Evolutionary conservation across 2,113 vertebrate species (phyloP).

Genomic region (Charadrius vociferus): DNA sequence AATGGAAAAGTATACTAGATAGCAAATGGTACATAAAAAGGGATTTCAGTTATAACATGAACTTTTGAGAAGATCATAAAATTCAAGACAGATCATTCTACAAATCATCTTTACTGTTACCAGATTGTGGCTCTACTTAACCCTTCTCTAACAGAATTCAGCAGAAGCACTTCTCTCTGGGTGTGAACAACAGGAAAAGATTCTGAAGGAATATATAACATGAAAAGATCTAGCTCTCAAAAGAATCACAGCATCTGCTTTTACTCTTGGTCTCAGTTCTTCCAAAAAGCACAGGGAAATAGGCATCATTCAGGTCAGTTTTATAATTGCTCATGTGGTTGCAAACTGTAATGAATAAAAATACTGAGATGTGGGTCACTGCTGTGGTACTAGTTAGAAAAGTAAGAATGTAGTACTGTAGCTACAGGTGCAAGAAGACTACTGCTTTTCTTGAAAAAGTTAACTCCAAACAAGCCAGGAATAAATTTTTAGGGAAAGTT

Average conservation of each 20-base stretch:
- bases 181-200: not conserved
- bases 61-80: not conserved
- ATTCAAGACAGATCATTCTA: not conserved
- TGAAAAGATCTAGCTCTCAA: not conserved
- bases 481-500: not conserved
- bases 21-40: not conserved
- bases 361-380: not conserved
- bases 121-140: not conserved
- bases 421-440: not conserved
- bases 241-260: not conserved
- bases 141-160: not conserved
- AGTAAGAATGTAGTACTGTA: accelerated
- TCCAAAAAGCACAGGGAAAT: not conserved
- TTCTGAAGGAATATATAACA: not conserved
- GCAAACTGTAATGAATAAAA: not conserved
- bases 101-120: slow-evolving; percentile 27
- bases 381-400: not conserved
- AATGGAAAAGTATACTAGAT: not conserved
- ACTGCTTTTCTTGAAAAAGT: not conserved
- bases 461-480: not conserved
- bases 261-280: not conserved
- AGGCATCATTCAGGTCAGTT: not conserved
- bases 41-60: not conserved
- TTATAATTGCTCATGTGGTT: not conserved
- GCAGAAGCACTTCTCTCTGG: not conserved